phyloP scores from a whole-genome alignment of 2,888 invertebrate genomes.

The Tenthredo notha region DNA sequence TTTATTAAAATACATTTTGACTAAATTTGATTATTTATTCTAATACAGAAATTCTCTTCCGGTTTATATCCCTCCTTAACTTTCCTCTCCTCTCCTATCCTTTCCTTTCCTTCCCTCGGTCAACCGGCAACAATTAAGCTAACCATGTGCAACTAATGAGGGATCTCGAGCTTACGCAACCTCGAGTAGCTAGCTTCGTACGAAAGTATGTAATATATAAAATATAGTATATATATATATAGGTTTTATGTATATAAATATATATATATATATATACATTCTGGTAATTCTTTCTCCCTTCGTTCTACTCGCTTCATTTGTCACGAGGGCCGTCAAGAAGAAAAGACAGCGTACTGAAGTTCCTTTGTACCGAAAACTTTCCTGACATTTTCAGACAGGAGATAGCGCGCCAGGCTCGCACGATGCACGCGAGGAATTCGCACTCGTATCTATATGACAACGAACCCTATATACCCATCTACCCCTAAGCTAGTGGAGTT shows the following conservation, averaged over 20 bases:
- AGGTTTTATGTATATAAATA: not conserved
- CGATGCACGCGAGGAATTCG: conserved; percentile 45
- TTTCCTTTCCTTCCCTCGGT: not conserved
- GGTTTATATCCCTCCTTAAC: not conserved
- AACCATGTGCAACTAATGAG: conserved; percentile 42
- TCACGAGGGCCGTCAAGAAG: conserved; percentile 37
- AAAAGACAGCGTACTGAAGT: conserved; percentile 37
- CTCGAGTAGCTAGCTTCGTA: not conserved
- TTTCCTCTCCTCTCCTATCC: not conserved
- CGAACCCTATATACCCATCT: conserved; percentile 7
- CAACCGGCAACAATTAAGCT: conserved; percentile 26
- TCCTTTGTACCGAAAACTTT: conserved; percentile 31
- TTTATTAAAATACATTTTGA: conserved; percentile 3
- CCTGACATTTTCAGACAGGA: conserved; percentile 43
- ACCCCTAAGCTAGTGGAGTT: not conserved
- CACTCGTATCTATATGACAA: conserved; percentile 17
- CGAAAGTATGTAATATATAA: not conserved
- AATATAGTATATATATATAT: not conserved
- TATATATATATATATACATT: not conserved
- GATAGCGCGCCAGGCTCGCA: conserved; percentile 12
- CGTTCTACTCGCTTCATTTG: conserved; percentile 31
- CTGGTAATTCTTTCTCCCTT: conserved; percentile 8
- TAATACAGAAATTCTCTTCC: not conserved
- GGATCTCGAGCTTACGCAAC: conserved; percentile 31
- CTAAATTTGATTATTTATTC: not conserved